Evolutionary conservation across 1,140 invertebrate species (phyloP), one percentile per base, ranked within the genome.

Genomic region (Drosophila ambigua): DNA sequence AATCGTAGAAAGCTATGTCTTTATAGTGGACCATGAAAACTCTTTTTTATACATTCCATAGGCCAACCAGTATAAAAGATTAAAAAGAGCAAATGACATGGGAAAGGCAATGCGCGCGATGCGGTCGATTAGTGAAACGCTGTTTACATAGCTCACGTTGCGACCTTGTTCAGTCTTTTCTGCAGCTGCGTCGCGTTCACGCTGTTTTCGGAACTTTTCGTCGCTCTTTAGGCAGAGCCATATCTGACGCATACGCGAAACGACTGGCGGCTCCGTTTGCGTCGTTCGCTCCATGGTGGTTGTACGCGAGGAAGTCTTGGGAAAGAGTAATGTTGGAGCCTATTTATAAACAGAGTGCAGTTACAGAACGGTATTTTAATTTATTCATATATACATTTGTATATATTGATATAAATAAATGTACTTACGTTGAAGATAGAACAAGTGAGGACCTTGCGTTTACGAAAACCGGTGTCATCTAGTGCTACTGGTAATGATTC

Each of bases 91-190:
- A 88, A 98, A 98, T 1, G 96, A 96, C 2, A 96, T 94, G 2
- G 98, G 98, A 91, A 99, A 99, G 15, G 97, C 92, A 52, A 98
- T 93, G 31, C 97, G 93, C 0, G 97, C 96, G 0, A 96, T 94
- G 78, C 95, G 94, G 92, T 99, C 98, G 63, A 98, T 98, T 90
- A 95, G 93, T 1, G 96, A 97, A 9, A 98, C 97, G 83, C 96
- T 97, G 92, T 98, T 98, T 63, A 97, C 95, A 91, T 96, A 95
- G 20, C 93, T 92, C 53, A 93, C 65, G 54, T 89, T 84, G 24
- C 64, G 73, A 11, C 82, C 74, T 31, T 87, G 83, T 9, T 6
- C 51, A 31, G 57, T 79, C 60, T 87, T 84, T 31, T 92, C 92
- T 23, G 93, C 92, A 2, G 95, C 95, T 1, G 95, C 96, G 90